Base-by-base conservation (phyloP, 2,113 vertebrate genomes). In the Myxocyprinus asiaticus region DNA sequence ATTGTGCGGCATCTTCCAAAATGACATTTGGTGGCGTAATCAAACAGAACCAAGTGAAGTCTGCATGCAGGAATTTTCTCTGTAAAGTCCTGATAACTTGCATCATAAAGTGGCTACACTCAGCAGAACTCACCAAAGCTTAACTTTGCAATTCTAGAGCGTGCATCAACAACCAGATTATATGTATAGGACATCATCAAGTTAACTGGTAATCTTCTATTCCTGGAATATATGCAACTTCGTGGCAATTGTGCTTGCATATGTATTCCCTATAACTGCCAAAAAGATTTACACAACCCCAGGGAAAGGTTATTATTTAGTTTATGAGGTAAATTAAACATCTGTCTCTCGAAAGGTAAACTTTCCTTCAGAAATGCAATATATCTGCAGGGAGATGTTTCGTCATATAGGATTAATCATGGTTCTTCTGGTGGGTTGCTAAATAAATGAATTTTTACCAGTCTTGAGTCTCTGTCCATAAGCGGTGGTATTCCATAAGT, bases 161-260 rank as follows among this genome's bases (percentile, higher is more conserved):
- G 77, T 78, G 85, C 66, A 80, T 90, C 90, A 88, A 90, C 88
- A 92, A 86, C 86, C 77, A 86, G 88, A 92, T 92, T 91, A 91
- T 73, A 84, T 71, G 56, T 78, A 63, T 44, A 55, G 77, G 82
- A 86, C 79, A 86, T 88, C 80, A 50, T 0, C 85, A 88, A 83
- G 83, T 85, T 63, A 80, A 79, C 64, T 81, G 85, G 76, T 79
- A 78, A 87, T 85, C 86, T 77, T 68, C 74, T 64, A 67, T 78
- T 77, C 79, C 82, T 66, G 64, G 9, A 56, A 66, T 12, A 61
- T n/a, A 45, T 81, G 74, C 74, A 83, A 44, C n/a, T 50, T 68
- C 80, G 76, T 71, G 64, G 63, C 78, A 86, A 86, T 81, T 87
- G 79, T 85, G 80, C 47, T 45, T 76, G 63, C 58, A 86, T 72